Conservation (phyloP, 2,797 vertebrate species). For the Semaprochilodus insignis region DNA sequence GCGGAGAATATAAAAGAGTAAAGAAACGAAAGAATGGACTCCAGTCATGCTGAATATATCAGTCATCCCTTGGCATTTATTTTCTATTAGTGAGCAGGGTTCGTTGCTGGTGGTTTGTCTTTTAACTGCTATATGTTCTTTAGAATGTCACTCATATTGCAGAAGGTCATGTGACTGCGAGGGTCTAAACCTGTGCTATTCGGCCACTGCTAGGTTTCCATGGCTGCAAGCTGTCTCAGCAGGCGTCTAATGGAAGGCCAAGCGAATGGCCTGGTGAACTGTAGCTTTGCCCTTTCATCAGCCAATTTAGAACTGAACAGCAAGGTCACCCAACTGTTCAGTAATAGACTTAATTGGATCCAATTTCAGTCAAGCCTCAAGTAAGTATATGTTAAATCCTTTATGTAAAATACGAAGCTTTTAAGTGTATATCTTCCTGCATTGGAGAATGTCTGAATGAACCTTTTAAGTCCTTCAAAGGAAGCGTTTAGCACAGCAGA, state of each 20-base stretch:
- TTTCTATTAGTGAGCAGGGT: background rate
- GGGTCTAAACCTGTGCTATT: background rate
- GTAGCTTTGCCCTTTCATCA: slow-evolving; percentile 44
- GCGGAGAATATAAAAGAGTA: slow-evolving; percentile 15
- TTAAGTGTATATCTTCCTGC: background rate
- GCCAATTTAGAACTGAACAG: slow-evolving; percentile 22
- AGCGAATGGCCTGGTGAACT: slow-evolving; percentile 21
- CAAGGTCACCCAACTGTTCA: slow-evolving; percentile 38
- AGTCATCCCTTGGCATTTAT: background rate
- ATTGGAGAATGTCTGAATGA: background rate
- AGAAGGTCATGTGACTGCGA: background rate
- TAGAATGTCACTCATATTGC: slow-evolving; percentile 4
- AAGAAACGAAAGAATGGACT: slow-evolving; percentile 33
- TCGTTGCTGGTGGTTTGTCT: background rate
- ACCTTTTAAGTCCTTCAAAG: too few relatives aligned
- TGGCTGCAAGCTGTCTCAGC: slow-evolving; percentile 14
- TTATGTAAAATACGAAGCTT: slow-evolving; percentile 17
- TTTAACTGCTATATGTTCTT: background rate
- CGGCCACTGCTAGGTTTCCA: slow-evolving; percentile 23
- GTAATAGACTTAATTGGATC: slow-evolving; percentile 35
- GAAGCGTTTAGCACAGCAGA: too few relatives aligned
- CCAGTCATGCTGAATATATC: slow-evolving; percentile 3
- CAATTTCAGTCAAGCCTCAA: slow-evolving; percentile 18
- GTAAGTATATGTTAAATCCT: slow-evolving; percentile 8
- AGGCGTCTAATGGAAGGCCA: slow-evolving; percentile 24